Percentiles rank a stretch among this genome's conserved stretches.
Conservation (phyloP, 1,140 invertebrate genomes). For the Bemisia tabaci region DNA sequence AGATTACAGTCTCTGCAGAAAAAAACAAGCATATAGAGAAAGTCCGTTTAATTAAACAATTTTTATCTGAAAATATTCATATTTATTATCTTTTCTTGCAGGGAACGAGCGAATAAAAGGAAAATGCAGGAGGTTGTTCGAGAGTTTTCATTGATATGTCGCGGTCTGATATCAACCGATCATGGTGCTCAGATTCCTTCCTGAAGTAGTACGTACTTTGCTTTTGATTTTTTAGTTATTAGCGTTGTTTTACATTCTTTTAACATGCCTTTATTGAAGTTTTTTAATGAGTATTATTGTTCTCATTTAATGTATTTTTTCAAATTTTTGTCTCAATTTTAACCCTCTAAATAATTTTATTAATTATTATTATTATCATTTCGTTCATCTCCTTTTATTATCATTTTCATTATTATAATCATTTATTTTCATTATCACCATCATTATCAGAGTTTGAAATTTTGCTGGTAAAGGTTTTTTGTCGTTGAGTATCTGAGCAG, state of each 20-base stretch:
- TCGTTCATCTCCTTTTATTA: too few species aligned
- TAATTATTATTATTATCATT: too few species aligned
- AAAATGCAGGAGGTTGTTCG: constrained; percentile 38
- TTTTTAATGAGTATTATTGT: not conserved
- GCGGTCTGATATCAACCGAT: constrained; percentile 29
- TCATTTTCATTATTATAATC: too few species aligned
- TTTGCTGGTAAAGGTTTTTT: too few species aligned
- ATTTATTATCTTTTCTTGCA: constrained; percentile 18
- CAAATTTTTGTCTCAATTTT: not conserved
- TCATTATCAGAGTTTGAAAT: too few species aligned
- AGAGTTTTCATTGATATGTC: constrained; percentile 41
- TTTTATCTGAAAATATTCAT: too few species aligned
- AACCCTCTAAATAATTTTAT: not conserved
- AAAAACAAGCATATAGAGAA: too few species aligned
- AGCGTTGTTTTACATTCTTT: not conserved
- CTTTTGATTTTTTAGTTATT: not conserved
- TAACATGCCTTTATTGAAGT: not conserved
- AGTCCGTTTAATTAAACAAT: too few species aligned
- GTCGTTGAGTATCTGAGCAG: too few species aligned
- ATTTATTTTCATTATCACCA: too few species aligned
- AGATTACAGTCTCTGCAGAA: too few species aligned
- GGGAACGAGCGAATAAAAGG: constrained; percentile 38
- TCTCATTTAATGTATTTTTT: not conserved
- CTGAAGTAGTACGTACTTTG: not conserved
- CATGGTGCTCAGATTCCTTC: constrained; percentile 9